Evolutionary conservation across 2,113 vertebrate genomes (phyloP).

Genomic region (Xenus cinereus): DNA sequence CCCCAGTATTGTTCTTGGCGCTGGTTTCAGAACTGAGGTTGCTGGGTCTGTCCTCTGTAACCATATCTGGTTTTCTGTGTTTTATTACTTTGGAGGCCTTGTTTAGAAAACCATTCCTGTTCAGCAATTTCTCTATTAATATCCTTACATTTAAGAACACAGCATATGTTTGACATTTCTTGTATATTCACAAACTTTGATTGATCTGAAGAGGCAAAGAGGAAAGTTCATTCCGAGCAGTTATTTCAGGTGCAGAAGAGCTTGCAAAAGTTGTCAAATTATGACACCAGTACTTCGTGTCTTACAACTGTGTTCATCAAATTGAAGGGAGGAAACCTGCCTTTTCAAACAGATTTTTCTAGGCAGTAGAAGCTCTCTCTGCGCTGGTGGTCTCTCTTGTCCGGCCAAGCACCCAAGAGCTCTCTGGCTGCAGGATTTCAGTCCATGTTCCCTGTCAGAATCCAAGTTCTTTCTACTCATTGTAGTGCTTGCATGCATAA

Average conservation of each 20-base stretch:
- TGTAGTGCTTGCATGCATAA: not conserved
- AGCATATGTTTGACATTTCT: not conserved
- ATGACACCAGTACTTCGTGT: not conserved
- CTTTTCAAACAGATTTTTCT: not conserved
- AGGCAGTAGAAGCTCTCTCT: not conserved
- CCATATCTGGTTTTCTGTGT: not conserved
- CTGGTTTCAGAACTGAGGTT: not conserved
- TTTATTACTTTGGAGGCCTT: not conserved
- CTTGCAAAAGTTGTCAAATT: not conserved
- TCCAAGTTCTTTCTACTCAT: not conserved
- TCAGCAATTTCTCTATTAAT: not conserved
- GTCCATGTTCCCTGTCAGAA: not conserved
- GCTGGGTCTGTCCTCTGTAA: not conserved
- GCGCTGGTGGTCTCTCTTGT: not conserved
- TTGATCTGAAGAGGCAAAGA: not conserved
- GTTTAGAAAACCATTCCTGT: not conserved
- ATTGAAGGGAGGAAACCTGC: not conserved
- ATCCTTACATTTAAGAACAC: not conserved
- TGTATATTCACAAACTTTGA: not conserved
- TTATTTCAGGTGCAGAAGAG: not conserved
- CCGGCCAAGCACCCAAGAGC: not conserved
- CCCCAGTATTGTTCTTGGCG: slow-evolving; percentile 3
- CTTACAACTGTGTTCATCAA: not conserved
- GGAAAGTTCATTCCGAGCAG: not conserved
- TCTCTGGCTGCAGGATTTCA: not conserved